A percentile compares a stretch with the other conserved stretches of the same genome.
These are phyloP conservation scores for Leptopilina clavipes DNA, from an alignment of 1,140 invertebrate species.

Conservation along the genomic window DNA sequence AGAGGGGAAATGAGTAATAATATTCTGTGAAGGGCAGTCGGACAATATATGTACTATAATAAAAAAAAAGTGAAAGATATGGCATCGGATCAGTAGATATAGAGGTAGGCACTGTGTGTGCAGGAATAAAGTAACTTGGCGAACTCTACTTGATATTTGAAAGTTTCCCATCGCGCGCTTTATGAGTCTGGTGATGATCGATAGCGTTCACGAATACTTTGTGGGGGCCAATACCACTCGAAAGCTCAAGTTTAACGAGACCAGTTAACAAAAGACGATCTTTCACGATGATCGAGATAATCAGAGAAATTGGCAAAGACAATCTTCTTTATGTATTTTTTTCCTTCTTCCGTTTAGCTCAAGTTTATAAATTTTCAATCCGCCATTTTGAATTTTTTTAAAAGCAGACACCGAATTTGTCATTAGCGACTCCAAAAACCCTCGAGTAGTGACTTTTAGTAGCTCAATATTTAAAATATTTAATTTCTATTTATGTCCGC, in stretches of 20 bases:
- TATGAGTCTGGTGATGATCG: conserved; percentile 19
- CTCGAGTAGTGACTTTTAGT: too few species aligned
- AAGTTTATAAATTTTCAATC: too few species aligned
- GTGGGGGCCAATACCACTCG: neutral
- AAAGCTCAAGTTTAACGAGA: conserved; percentile 14
- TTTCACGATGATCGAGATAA: neutral
- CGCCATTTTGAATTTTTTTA: too few species aligned
- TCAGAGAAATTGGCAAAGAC: too few species aligned
- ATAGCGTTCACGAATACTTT: conserved; percentile 20
- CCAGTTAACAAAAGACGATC: neutral
- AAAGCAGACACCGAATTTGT: too few species aligned
- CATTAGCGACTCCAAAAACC: too few species aligned
- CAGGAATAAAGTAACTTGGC: conserved; percentile 17
- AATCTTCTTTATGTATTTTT: too few species aligned
- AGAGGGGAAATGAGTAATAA: neutral
- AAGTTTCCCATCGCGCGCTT: conserved; percentile 25
- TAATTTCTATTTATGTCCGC: too few species aligned
- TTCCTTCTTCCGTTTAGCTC: too few species aligned
- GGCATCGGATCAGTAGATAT: too few species aligned
- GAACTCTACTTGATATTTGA: conserved; percentile 31
- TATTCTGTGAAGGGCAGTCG: neutral
- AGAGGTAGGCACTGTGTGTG: neutral
- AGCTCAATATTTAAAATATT: too few species aligned
- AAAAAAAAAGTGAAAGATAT: too few species aligned
- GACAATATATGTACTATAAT: conserved; percentile 15